Evolutionary conservation across 1,140 invertebrate genomes (phyloP).

Genomic region (Euglossa dilemma): DNA sequence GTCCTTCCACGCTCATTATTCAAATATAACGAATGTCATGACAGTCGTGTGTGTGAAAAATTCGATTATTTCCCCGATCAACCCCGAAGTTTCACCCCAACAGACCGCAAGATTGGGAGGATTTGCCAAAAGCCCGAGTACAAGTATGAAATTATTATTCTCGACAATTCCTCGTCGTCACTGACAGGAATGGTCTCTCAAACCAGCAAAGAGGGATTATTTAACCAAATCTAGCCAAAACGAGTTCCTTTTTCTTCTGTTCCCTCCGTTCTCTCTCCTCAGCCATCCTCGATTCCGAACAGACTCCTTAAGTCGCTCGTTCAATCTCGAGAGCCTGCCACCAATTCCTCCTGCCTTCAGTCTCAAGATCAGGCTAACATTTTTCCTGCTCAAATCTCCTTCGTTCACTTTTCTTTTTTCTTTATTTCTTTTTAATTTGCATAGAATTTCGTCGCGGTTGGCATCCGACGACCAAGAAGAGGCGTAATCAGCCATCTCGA

Average conservation of each 20-base stretch:
- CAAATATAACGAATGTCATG: constrained; percentile 14
- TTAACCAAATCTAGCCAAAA: constrained; percentile 67
- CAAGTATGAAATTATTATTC: constrained; percentile 63
- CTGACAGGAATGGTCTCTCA: neutral
- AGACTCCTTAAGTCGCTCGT: constrained; percentile 65
- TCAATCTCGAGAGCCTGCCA: constrained; percentile 54
- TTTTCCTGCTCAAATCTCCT: constrained; percentile 32
- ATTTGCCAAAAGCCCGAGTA: constrained; percentile 34
- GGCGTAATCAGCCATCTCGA: constrained; percentile 38
- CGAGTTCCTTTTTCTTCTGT: constrained; percentile 51
- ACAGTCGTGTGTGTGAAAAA: neutral
- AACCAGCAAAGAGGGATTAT: constrained; percentile 50
- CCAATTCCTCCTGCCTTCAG: constrained; percentile 34
- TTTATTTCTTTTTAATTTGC: constrained; percentile 58
- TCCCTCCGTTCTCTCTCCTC: constrained; percentile 7
- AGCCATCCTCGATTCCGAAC: constrained; percentile 58
- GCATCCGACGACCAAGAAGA: neutral
- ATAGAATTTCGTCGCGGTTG: constrained; percentile 50
- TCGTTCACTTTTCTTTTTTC: too few relatives aligned
- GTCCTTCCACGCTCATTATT: neutral
- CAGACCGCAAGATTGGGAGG: constrained; percentile 2
- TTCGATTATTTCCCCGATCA: constrained; percentile 11
- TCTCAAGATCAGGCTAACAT: constrained; percentile 51
- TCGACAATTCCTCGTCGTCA: constrained; percentile 36
- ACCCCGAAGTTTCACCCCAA: neutral